phyloP scores from a whole-genome alignment of 2,888 invertebrate species.

The Nycteola revayana region DNA sequence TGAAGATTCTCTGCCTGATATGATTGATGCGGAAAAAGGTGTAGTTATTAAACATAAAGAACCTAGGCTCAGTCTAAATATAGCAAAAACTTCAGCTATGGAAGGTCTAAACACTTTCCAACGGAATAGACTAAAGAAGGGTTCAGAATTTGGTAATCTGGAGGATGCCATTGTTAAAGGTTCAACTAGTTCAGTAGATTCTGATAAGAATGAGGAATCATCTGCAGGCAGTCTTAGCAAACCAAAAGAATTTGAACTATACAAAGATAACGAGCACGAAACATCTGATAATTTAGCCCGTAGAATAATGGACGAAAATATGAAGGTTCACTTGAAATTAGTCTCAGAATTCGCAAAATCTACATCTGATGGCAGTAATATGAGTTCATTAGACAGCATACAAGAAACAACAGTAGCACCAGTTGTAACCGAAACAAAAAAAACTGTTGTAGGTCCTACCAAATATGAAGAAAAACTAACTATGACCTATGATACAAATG shows the following conservation, averaged over 20 bases:
- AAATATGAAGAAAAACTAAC: conserved; percentile 71
- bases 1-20: conserved; percentile 70
- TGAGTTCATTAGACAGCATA: conserved; percentile 65
- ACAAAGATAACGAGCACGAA: conserved; percentile 59
- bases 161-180: conserved; percentile 88
- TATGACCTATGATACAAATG: conserved; percentile 81
- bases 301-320: conserved; percentile 74
- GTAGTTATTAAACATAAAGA: conserved; percentile 76
- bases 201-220: conserved; percentile 58
- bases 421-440: conserved; percentile 40
- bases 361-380: conserved; percentile 71
- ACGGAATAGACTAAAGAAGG: conserved; percentile 86
- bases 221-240: conserved; percentile 39
- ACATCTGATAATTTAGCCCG: conserved; percentile 72
- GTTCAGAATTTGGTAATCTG: conserved; percentile 88
- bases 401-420: conserved; percentile 48
- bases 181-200: conserved; percentile 70
- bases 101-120: conserved; percentile 87
- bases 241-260: conserved; percentile 46
- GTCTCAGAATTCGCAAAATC: conserved; percentile 76
- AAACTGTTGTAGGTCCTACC: conserved; percentile 31
- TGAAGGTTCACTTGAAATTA: conserved; percentile 73
- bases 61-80: conserved; percentile 78
- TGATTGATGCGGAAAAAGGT: conserved; percentile 63
- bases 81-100: conserved; percentile 77